phyloP scores from a whole-genome alignment of 2,888 invertebrate species.

The Tortricodes alternella region DNA sequence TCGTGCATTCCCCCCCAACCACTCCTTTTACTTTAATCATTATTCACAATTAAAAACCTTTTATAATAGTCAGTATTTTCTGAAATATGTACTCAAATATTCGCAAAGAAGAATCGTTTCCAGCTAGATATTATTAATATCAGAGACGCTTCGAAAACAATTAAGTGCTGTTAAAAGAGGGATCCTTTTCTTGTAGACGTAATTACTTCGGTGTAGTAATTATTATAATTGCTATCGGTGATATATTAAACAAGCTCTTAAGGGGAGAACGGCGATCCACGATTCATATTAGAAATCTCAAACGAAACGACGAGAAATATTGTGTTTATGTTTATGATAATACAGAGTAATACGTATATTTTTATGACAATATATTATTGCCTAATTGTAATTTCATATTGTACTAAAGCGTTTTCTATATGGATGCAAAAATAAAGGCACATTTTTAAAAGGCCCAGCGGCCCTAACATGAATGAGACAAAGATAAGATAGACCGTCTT shows the following conservation, averaged over 20 bases:
- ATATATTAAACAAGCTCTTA: slow-evolving; percentile 70
- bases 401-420: too few species aligned
- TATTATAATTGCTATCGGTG: slow-evolving; percentile 75
- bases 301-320: not conserved
- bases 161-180: slow-evolving; percentile 64
- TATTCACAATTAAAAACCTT: slow-evolving; percentile 22
- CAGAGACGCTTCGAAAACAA: slow-evolving; percentile 71
- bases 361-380: too few species aligned
- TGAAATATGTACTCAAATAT: slow-evolving; percentile 33
- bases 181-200: slow-evolving; percentile 64
- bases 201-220: slow-evolving; percentile 73
- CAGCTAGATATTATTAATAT: slow-evolving; percentile 59
- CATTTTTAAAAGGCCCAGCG: too few species aligned
- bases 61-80: slow-evolving; percentile 17
- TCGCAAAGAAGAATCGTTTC: slow-evolving; percentile 44
- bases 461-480: too few species aligned
- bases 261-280: slow-evolving; percentile 40
- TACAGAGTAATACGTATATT: too few species aligned
- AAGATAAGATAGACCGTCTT: too few species aligned
- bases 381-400: too few species aligned
- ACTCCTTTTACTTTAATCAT: slow-evolving; percentile 5
- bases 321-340: not conserved
- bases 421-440: too few species aligned
- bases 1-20: too few species aligned
- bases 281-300: not conserved